Evolutionary conservation across 2,888 invertebrate genomes (phyloP).

Genomic region (Synergus laeviventris): DNA sequence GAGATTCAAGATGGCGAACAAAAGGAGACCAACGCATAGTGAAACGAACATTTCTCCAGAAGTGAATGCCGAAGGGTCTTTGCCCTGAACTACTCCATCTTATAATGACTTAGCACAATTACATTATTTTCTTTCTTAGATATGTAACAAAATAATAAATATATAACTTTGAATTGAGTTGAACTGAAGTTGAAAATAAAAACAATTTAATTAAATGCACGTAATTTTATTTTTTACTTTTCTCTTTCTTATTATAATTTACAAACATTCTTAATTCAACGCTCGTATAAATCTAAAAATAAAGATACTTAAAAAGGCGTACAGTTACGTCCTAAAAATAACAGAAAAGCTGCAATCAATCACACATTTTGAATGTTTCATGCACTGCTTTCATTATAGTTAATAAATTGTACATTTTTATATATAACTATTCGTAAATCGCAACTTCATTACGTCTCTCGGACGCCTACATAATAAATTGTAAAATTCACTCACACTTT

Average conservation of each 20-base stretch:
- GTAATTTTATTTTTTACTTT: constrained; percentile 66
- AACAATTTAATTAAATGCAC: constrained; percentile 48
- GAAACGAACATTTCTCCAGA: not conserved
- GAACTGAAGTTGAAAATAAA: not conserved
- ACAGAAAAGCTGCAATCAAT: constrained; percentile 64
- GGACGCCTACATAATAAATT: constrained; percentile 1
- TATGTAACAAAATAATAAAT: not conserved
- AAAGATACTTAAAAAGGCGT: constrained; percentile 67
- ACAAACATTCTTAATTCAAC: constrained; percentile 68
- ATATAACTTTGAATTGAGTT: no score
- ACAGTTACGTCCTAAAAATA: constrained; percentile 64
- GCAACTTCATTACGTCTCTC: constrained; percentile 23
- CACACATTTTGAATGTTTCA: constrained; percentile 55
- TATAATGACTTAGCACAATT: not conserved
- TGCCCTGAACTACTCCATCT: not conserved
- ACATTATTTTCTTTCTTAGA: not conserved
- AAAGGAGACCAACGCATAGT: not conserved
- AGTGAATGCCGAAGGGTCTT: constrained; percentile 1
- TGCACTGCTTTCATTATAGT: constrained; percentile 56
- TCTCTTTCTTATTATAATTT: constrained; percentile 71
- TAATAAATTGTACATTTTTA: constrained; percentile 65
- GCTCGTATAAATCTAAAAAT: constrained; percentile 68
- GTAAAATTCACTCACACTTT: constrained; percentile 34
- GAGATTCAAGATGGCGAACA: not conserved
- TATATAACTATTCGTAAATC: constrained; percentile 54